Conservation (phyloP, 1,140 invertebrate species). For the Drosophila triauraria region DNA sequence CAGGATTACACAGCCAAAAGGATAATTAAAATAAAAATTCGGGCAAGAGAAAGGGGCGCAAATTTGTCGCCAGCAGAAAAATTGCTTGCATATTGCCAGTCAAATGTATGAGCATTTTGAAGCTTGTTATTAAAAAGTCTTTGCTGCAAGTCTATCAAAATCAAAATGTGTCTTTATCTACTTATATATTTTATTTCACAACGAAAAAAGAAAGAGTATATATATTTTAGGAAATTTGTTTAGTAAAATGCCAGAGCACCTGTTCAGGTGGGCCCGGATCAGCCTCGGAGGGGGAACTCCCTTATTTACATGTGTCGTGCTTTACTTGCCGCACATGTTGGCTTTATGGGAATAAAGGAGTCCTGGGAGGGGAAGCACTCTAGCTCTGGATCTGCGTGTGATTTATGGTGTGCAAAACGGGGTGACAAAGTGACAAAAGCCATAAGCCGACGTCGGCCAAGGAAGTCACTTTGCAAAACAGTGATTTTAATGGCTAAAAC, state of each 20-base stretch:
- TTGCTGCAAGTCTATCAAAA: too few relatives aligned
- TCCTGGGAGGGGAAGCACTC: neutral
- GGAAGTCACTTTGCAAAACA: slow-evolving; percentile 39
- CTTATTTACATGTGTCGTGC: slow-evolving; percentile 50
- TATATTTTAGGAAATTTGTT: too few relatives aligned
- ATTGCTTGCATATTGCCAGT: too few relatives aligned
- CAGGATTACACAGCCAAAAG: too few relatives aligned
- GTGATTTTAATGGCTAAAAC: slow-evolving; percentile 21
- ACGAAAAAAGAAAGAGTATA: too few relatives aligned
- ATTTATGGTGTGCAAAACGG: slow-evolving; percentile 73
- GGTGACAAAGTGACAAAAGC: slow-evolving; percentile 59
- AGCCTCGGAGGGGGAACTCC: slow-evolving; percentile 10
- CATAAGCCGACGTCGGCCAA: slow-evolving; percentile 32
- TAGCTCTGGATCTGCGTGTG: slow-evolving; percentile 31
- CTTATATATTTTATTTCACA: neutral
- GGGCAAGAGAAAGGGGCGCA: too few relatives aligned
- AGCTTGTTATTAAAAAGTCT: too few relatives aligned
- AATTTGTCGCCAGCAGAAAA: too few relatives aligned
- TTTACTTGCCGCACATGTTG: slow-evolving; percentile 45
- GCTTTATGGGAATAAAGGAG: neutral
- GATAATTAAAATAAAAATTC: too few relatives aligned
- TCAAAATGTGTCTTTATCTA: neutral
- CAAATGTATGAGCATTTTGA: too few relatives aligned
- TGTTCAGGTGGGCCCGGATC: slow-evolving; percentile 6
- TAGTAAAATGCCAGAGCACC: neutral